Evolutionary conservation across 2,797 vertebrate species (phyloP).

Genomic region (Perdix hodgsoniae): DNA sequence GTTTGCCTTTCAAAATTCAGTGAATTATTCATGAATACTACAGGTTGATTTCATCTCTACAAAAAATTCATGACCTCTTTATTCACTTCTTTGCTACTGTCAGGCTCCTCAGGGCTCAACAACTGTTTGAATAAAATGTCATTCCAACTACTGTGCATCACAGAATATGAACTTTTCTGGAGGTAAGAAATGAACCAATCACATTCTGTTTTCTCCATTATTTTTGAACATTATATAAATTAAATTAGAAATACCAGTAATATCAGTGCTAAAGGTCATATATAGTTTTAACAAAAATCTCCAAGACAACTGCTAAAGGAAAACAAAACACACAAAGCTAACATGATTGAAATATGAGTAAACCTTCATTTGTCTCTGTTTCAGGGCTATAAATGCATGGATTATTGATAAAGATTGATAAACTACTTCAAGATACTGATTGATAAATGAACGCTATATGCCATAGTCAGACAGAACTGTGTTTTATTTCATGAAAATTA

Average conservation of each 20-base stretch:
- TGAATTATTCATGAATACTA: conserved; percentile 69
- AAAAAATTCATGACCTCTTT: conserved; percentile 56
- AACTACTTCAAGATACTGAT: neutral
- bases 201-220: neutral
- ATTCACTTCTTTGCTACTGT: conserved; percentile 49
- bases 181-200: neutral
- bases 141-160: neutral
- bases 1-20: conserved; percentile 52
- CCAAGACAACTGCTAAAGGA: neutral
- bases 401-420: neutral
- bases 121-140: conserved; percentile 53
- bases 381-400: neutral
- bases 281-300: neutral
- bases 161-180: neutral
- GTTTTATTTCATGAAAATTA: neutral
- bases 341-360: neutral
- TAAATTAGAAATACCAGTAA: neutral
- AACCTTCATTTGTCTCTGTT: neutral
- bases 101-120: conserved; percentile 46
- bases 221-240: neutral
- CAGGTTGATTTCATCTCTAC: conserved; percentile 37
- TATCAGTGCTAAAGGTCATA: neutral
- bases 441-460: neutral
- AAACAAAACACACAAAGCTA: neutral
- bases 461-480: neutral